Conservation (phyloP, 2,888 invertebrate genomes). For the Altica lythri region DNA sequence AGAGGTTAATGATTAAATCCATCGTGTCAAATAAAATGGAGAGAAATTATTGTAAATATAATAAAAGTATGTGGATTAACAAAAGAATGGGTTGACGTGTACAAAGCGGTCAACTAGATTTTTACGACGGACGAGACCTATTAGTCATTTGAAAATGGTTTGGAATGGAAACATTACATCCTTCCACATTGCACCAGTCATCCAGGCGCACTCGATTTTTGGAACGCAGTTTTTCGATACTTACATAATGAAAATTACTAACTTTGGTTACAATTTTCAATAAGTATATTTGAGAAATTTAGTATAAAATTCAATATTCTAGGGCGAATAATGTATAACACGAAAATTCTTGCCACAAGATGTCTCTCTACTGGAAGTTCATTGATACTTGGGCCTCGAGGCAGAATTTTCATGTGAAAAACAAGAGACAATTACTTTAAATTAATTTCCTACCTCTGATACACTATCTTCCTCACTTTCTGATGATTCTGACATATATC, state of each 20-base stretch:
- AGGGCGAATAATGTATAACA: conserved; percentile 39
- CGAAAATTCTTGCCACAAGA: conserved; percentile 60
- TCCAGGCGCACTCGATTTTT: conserved; percentile 32
- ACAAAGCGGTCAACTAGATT: conserved; percentile 31
- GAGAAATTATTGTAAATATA: background rate
- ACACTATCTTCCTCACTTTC: conserved; percentile 96
- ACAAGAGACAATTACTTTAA: conserved; percentile 45
- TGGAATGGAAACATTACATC: conserved; percentile 30
- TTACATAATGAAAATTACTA: conserved; percentile 35
- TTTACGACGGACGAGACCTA: conserved; percentile 32
- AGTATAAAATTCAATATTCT: conserved; percentile 38
- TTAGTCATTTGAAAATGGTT: conserved; percentile 26
- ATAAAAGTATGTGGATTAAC: conserved; percentile 14
- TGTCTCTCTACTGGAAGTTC: conserved; percentile 68
- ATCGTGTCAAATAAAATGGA: background rate
- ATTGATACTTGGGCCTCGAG: conserved; percentile 59
- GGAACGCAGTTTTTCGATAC: conserved; percentile 30
- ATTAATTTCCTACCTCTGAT: conserved; percentile 79
- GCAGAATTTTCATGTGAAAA: conserved; percentile 46
- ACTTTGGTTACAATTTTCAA: conserved; percentile 18
- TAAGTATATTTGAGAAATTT: conserved; percentile 26
- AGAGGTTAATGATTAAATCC: background rate
- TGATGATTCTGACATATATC: conserved; percentile 91
- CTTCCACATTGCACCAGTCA: conserved; percentile 25
- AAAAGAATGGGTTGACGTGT: conserved; percentile 39